A percentile compares a stretch with the other conserved stretches of the same genome.
phyloP scores from a whole-genome alignment of 2,113 vertebrate genomes.

The Sprattus sprattus region DNA sequence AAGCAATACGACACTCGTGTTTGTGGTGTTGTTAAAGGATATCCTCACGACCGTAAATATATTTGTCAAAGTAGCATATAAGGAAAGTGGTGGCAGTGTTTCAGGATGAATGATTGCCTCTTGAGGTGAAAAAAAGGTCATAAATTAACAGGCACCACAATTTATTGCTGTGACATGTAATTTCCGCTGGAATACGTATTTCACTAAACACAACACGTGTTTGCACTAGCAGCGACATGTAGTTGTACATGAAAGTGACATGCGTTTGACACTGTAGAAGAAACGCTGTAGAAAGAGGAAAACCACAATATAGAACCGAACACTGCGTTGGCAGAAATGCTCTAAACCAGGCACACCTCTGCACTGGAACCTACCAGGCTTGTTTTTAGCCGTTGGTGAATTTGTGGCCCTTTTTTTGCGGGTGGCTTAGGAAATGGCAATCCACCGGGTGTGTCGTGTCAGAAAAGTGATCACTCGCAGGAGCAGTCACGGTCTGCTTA shows the following conservation, averaged over 20 bases:
- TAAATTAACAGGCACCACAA: background rate
- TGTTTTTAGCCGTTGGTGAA: background rate
- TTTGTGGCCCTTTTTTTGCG: background rate
- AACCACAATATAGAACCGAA: background rate
- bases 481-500: slow-evolving; percentile 47
- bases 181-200: background rate
- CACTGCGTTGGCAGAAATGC: background rate
- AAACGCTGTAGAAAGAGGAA: background rate
- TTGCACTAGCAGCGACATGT: background rate
- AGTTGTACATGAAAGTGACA: background rate
- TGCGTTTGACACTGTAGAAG: background rate
- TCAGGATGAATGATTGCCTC: background rate
- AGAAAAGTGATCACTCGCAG: slow-evolving; percentile 46
- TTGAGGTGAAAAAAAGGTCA: background rate
- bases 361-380: background rate
- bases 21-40: too few relatives aligned
- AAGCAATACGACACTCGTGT: too few relatives aligned
- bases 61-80: background rate
- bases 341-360: background rate
- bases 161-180: background rate
- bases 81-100: slow-evolving; percentile 6
- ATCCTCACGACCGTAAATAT: background rate
- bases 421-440: background rate
- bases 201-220: background rate
- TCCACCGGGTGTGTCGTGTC: slow-evolving; percentile 29